Evolutionary conservation across 2,113 vertebrate genomes (phyloP).

Genomic region (Siniperca chuatsi): DNA sequence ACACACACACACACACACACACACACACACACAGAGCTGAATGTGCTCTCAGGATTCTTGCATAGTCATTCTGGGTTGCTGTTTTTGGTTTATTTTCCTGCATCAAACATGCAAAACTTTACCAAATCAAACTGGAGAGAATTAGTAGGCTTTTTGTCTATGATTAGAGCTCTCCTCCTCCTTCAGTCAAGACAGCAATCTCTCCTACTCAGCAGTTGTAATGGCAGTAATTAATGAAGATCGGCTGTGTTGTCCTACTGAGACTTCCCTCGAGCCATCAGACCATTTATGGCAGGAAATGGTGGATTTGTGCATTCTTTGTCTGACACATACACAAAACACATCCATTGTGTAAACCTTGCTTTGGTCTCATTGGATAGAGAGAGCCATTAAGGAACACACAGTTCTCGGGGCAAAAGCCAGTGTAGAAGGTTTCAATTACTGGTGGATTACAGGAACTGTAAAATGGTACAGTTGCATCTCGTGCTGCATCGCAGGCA

Average conservation of each 20-base stretch:
- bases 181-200: constrained; percentile 9
- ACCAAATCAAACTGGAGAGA: neutral
- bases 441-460: constrained; percentile 73
- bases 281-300: constrained; percentile 82
- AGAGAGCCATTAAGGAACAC: constrained; percentile 62
- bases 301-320: constrained; percentile 71
- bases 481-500: constrained; percentile 49
- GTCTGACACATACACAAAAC: constrained; percentile 74
- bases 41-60: neutral
- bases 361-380: constrained; percentile 56
- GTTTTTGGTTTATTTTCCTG: constrained; percentile 1
- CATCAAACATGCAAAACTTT: constrained; percentile 17
- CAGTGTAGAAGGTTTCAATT: constrained; percentile 70
- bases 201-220: constrained; percentile 40
- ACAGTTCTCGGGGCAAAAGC: constrained; percentile 38
- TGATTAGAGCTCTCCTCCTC: constrained; percentile 31
- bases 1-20: constrained; percentile 11
- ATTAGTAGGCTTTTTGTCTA: constrained; percentile 8
- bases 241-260: constrained; percentile 73
- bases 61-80: neutral
- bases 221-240: constrained; percentile 75
- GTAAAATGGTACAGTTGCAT: constrained; percentile 67
- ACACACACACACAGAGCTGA: neutral
- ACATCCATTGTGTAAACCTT: constrained; percentile 69
- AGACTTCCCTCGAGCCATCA: constrained; percentile 71